Evolutionary conservation across 2,888 invertebrate genomes (phyloP), one percentile per base, ranked within the genome.

Genomic region (Drosophila rellima): DNA sequence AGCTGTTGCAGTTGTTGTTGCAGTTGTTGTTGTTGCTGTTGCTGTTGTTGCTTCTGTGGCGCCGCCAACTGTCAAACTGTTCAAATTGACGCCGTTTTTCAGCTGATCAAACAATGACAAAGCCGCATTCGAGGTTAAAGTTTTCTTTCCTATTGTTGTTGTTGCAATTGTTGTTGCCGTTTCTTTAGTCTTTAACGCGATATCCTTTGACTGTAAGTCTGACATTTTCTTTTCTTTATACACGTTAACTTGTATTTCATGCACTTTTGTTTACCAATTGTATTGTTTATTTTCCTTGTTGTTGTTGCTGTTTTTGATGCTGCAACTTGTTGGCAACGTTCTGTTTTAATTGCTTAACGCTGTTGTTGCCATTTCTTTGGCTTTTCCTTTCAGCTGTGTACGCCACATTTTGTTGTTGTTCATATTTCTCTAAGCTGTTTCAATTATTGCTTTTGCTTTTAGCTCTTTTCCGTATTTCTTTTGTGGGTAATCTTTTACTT

Each of bases 71-170:
- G 82, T 75, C 71, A 72, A 78, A 75, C 74, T 80, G 74, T 90
- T 91, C 67, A 86, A 83, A 86, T 90, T 89, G 65, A 87, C 86
- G 79, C 91, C 90, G 77, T 90, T 91, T 82, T 91, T 91, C 57
- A 91, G 80, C 79, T 91, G 91, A 90, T 91, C 91, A 74, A 91
- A 91, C 68, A 91, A 71, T 67, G 90, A 91, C 77, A 91, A 80
- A 60, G 80, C 85, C 64, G 68, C 68, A 52, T 35, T 70, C 29
- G 84, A 79, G 56, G 78, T 83, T 75, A 75, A 75, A 69, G 70
- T 80, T 67, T 82, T 80, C 68, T 65, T 69, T 37, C 59, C 70
- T 40, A 59, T 42, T 48, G 59, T 62, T 62, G 57, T 20, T 11
- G 71, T 8, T 33, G 75, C 11, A 44, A 64, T 33, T 65, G 63